A percentile compares a stretch with the other conserved stretches of the same genome.
phyloP scores from a whole-genome alignment of 2,888 invertebrate species.

The Athrips mouffetella region DNA sequence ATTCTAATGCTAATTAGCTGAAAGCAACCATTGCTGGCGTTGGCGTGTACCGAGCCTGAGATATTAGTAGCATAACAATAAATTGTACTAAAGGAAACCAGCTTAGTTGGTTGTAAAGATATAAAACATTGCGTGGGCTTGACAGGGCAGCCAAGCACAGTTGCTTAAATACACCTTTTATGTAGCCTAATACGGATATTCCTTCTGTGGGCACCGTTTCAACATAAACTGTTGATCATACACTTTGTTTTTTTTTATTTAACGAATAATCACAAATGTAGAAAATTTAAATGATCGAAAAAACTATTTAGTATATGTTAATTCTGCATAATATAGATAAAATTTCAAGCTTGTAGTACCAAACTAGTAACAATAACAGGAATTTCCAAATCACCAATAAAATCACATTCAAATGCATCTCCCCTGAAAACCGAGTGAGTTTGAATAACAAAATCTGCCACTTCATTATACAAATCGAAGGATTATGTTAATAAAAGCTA shows the following conservation, averaged over 20 bases:
- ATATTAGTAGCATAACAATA: slow-evolving; percentile 71
- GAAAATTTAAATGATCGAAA: slow-evolving; percentile 1
- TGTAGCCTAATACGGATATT: slow-evolving; percentile 51
- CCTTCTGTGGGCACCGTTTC: slow-evolving; percentile 29
- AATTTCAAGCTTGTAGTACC: slow-evolving; percentile 34
- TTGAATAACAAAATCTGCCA: slow-evolving; percentile 60
- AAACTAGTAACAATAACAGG: slow-evolving; percentile 38
- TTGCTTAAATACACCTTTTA: slow-evolving; percentile 68
- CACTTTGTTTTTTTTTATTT: slow-evolving; percentile 8
- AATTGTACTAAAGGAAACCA: slow-evolving; percentile 66
- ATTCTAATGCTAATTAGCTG: slow-evolving; percentile 64
- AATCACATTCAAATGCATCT: slow-evolving; percentile 47
- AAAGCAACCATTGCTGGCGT: slow-evolving; percentile 52
- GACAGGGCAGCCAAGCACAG: slow-evolving; percentile 51
- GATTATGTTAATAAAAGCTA: slow-evolving; percentile 70
- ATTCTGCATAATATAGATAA: slow-evolving; percentile 14
- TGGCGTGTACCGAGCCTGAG: slow-evolving; percentile 53
- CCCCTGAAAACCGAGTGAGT: slow-evolving; percentile 51
- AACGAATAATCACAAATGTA: slow-evolving; percentile 8
- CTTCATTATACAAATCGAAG: slow-evolving; percentile 71
- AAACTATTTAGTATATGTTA: slow-evolving; percentile 8
- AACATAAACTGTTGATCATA: slow-evolving; percentile 28
- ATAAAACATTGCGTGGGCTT: slow-evolving; percentile 71
- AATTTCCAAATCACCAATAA: slow-evolving; percentile 41
- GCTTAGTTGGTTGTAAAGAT: slow-evolving; percentile 62